These are phyloP conservation scores for Odontamblyopus lacepedii DNA, from an alignment of 2,797 vertebrate species.

Conservation along the genomic window DNA sequence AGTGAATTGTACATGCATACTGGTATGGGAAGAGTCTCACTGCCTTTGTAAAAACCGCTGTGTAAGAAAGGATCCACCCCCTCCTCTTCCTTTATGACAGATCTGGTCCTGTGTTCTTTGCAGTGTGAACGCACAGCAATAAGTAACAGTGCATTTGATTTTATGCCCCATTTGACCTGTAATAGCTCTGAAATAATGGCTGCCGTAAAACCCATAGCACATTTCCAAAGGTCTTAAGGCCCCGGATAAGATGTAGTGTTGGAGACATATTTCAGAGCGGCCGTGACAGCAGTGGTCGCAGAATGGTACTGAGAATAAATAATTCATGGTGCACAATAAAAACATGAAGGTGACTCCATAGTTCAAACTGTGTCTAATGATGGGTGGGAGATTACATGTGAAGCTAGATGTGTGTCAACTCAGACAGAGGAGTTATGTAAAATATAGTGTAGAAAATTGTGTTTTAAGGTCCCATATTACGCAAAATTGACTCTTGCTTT, in stretches of 20 bases:
- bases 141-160: slow-evolving; percentile 29
- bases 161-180: slow-evolving; percentile 43
- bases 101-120: background rate
- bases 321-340: background rate
- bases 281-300: background rate
- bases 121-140: slow-evolving; percentile 7
- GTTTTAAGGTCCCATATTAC: no score
- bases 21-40: background rate
- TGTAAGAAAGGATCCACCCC: slow-evolving; percentile 7
- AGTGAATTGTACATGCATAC: no score
- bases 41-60: slow-evolving; percentile 32
- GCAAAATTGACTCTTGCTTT: no score
- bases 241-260: slow-evolving; percentile 19
- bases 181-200: slow-evolving; percentile 44
- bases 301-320: slow-evolving; percentile 1
- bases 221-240: slow-evolving; percentile 20
- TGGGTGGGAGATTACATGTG: background rate
- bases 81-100: slow-evolving; percentile 1
- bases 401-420: background rate
- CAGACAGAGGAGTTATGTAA: background rate
- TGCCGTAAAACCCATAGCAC: slow-evolving; percentile 26
- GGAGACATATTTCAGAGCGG: slow-evolving; percentile 18
- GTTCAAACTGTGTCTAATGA: background rate
- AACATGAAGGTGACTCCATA: slow-evolving; percentile 2
- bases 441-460: background rate